Base-by-base conservation (phyloP, 2,888 invertebrate genomes). In the Xestia c-nigrum region DNA sequence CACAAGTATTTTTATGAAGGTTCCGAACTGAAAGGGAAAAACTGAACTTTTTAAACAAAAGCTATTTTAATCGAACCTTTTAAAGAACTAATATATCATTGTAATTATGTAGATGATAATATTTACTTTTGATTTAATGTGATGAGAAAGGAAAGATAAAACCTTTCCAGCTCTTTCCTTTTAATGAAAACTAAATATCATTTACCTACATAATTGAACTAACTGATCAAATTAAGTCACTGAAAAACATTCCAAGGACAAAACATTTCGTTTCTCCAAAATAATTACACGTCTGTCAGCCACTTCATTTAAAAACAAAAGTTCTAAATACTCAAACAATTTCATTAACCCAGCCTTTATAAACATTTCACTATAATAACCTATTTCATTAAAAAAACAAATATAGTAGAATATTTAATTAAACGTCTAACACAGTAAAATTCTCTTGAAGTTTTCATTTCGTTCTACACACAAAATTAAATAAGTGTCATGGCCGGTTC, bases 351-450 rank as follows among this genome's bases (percentile, higher is more conserved):
- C 31, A n/a, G 38, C n/a, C 12, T 14, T 50, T 63, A 19, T 19
- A 69, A 47, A 80, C 24, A 50, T 19, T 47, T 24, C 5, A 31
- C 38, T 50, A 14, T 38, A 47, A 43, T 38, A n/a, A 46, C 19
- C 24, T 40, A 63, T 82, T 71, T 57, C 21, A 61, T 61, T 31
- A 10, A 61, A 81, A 74, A 89, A 89, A 7, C 86, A 84, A 80
- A 74, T 61, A 78, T 73, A 31, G 12, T 71, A 65, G 63, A 74
- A 85, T 80, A 76, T 86, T 90, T 91, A 92, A 92, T 91, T 89
- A 90, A 90, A 89, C 76, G 83, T 87, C 78, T 86, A 52, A 80
- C 85, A 85, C 88, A 85, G 87, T 89, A 87, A 90, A 90, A 89
- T 88, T 88, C 70, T 80, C 84, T 81, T 82, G 75, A 86, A 89